A percentile compares a stretch with the other conserved stretches of the same genome.
Evolutionary conservation across 1,140 invertebrate species (phyloP).

Genomic region (Melitaea cinxia): DNA sequence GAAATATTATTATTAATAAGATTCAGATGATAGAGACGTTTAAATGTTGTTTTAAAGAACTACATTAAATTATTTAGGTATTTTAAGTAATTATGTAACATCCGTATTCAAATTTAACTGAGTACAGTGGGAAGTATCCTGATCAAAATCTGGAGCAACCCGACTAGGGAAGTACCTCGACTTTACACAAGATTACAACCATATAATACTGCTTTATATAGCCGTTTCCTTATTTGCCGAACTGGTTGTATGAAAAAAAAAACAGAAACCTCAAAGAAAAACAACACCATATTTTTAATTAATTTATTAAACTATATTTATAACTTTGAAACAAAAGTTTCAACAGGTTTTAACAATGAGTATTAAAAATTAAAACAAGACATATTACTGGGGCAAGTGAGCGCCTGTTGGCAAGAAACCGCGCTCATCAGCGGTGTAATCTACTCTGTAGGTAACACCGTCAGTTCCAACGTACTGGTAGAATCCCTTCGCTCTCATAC

Average conservation of each 20-base stretch:
- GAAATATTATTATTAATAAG: too few species aligned
- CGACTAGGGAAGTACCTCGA: too few species aligned
- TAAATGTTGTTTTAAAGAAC: too few species aligned
- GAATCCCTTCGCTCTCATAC: constrained; percentile 81
- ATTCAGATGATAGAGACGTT: too few species aligned
- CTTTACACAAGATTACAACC: too few species aligned
- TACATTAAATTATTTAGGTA: too few species aligned
- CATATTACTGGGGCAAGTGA: constrained; percentile 70
- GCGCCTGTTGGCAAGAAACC: constrained; percentile 84
- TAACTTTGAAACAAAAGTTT: constrained; percentile 17
- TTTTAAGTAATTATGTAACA: too few species aligned
- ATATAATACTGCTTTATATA: too few species aligned
- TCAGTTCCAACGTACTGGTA: constrained; percentile 84
- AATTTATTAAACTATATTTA: constrained; percentile 11
- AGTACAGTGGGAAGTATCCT: too few species aligned
- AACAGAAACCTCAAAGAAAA: background rate
- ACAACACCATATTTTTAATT: constrained; percentile 2
- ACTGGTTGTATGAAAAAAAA: background rate
- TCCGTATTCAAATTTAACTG: too few species aligned
- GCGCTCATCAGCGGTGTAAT: constrained; percentile 85
- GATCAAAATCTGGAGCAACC: too few species aligned
- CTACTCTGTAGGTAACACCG: constrained; percentile 86
- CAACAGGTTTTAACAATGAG: constrained; percentile 19
- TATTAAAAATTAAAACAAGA: background rate
- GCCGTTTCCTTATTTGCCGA: too few species aligned